Evolutionary conservation across 2,797 vertebrate species (phyloP).

Genomic region (Anomalospiza imberbis): DNA sequence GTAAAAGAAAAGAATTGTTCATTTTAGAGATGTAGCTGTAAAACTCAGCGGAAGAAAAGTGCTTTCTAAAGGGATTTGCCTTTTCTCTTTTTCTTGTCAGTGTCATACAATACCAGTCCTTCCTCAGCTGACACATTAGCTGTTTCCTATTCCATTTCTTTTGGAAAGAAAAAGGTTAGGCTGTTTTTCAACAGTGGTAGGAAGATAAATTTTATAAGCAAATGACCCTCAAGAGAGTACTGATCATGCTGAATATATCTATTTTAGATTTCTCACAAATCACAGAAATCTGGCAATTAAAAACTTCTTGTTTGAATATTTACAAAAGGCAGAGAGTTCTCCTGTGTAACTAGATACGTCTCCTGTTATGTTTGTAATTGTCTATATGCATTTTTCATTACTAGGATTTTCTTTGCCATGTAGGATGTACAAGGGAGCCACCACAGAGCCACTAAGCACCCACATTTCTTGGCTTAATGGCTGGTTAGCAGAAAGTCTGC

Average conservation of each 20-base stretch:
- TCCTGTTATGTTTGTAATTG: background rate
- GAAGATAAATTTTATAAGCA: conserved; percentile 18
- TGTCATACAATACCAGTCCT: background rate
- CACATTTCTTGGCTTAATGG: background rate
- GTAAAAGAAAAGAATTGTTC: background rate
- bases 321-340: background rate
- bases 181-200: background rate
- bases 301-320: background rate
- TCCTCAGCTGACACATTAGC: background rate
- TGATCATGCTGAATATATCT: background rate
- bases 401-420: background rate
- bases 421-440: background rate
- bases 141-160: conserved; percentile 12
- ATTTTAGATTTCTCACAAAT: conserved; percentile 1
- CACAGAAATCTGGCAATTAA: background rate
- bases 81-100: background rate
- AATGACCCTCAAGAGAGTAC: background rate
- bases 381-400: background rate
- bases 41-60: background rate
- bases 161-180: background rate
- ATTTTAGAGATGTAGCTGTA: background rate
- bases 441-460: background rate
- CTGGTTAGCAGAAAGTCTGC: background rate
- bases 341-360: background rate
- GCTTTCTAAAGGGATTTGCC: background rate